These are phyloP conservation scores for Mesaphorura yosii DNA, from an alignment of 1,140 invertebrate species.

Conservation along the genomic window DNA sequence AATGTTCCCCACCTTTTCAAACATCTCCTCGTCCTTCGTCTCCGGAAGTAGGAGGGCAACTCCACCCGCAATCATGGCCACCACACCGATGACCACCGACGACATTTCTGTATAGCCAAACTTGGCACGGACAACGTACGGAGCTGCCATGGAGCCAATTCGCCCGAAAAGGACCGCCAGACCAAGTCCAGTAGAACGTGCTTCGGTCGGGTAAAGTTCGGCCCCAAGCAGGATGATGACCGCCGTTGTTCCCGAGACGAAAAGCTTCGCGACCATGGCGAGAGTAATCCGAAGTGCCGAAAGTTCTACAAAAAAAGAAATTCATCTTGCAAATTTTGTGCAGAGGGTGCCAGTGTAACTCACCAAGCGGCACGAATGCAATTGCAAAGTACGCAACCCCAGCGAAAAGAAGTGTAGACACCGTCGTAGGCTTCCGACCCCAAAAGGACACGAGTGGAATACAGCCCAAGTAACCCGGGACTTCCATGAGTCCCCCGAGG, in stretches of 20 bases:
- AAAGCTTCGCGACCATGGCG: slow-evolving; percentile 38
- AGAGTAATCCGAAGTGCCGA: background rate
- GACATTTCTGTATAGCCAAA: slow-evolving; percentile 8
- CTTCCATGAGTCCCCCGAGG: slow-evolving; percentile 23
- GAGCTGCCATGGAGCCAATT: slow-evolving; percentile 13
- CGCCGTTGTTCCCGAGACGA: slow-evolving; percentile 35
- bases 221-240: slow-evolving; percentile 35
- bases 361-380: slow-evolving; percentile 3
- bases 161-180: slow-evolving; percentile 10
- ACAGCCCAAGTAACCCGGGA: slow-evolving; percentile 16
- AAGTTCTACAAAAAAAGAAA: background rate
- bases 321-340: background rate
- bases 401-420: slow-evolving; percentile 8
- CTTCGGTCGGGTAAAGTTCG: slow-evolving; percentile 39
- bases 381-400: slow-evolving; percentile 7
- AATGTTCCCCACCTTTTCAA: background rate
- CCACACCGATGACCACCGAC: slow-evolving; percentile 8
- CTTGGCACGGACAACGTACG: slow-evolving; percentile 6
- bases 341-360: background rate
- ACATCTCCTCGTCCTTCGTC: slow-evolving; percentile 7
- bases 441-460: slow-evolving; percentile 4
- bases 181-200: slow-evolving; percentile 32
- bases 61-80: background rate
- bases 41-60: slow-evolving; percentile 8
- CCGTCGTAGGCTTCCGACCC: slow-evolving; percentile 10